These are phyloP conservation scores for Pyrocephalus nanus DNA, from an alignment of 2,797 vertebrate genomes.

Conservation along the genomic window DNA sequence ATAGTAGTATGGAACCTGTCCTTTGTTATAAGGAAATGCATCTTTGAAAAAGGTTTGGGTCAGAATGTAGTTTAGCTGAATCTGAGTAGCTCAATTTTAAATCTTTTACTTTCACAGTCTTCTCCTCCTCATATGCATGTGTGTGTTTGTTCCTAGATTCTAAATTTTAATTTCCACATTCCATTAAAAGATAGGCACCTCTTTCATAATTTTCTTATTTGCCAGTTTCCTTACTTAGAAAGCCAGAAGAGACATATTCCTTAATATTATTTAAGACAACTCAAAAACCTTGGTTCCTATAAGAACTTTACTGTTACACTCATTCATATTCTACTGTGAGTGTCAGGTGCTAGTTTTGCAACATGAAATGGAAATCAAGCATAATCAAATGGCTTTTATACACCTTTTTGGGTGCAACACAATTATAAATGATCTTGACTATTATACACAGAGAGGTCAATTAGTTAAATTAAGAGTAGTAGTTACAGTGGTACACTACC, in stretches of 20 bases:
- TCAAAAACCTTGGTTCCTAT: not conserved
- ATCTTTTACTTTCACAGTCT: not conserved
- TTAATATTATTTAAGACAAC: constrained; percentile 22
- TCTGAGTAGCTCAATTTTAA: not conserved
- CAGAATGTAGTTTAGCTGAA: not conserved
- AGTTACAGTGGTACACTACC: not conserved
- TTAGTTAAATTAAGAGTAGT: constrained; percentile 37
- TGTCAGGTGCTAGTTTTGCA: constrained; percentile 27
- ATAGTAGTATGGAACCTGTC: not conserved
- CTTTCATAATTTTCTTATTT: not conserved
- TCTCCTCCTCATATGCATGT: accelerated
- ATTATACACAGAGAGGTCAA: constrained; percentile 9
- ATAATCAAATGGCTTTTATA: constrained; percentile 21
- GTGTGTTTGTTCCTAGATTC: not conserved
- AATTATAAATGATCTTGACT: constrained; percentile 42
- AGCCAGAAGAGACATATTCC: not conserved
- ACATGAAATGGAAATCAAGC: constrained; percentile 16
- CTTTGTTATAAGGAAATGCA: not conserved
- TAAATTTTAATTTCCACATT: constrained; percentile 30
- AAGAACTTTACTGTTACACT: not conserved
- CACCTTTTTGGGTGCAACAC: not conserved
- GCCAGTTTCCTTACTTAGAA: constrained; percentile 22
- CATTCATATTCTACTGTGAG: not conserved
- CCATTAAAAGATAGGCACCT: not conserved
- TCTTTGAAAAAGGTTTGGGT: not conserved